These are phyloP conservation scores for Notoglanidium macrostoma DNA, from an alignment of 2,797 vertebrate species.

Conservation along the genomic window DNA sequence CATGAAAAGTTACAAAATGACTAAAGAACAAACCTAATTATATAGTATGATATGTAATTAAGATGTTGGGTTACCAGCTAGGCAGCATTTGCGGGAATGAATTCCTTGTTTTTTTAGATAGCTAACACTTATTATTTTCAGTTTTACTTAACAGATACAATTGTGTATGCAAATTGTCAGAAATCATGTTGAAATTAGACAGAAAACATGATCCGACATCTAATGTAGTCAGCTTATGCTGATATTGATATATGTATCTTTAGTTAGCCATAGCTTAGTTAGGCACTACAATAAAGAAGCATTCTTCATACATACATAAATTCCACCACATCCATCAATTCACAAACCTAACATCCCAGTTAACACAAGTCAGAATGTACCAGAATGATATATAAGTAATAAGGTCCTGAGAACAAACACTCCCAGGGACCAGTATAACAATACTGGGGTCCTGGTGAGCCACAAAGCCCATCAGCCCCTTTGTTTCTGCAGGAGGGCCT, in stretches of 20 bases:
- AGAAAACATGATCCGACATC: background rate
- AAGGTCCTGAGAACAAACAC: conserved; percentile 69
- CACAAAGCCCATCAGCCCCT: conserved; percentile 71
- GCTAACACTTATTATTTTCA: background rate
- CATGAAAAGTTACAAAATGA: background rate
- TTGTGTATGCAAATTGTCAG: too few relatives aligned
- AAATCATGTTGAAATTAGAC: background rate
- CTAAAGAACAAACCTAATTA: background rate
- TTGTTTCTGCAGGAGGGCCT: conserved; percentile 75
- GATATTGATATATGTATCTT: background rate
- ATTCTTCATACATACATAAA: background rate
- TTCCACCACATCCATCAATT: conserved; percentile 4
- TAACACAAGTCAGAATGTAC: conserved; percentile 50
- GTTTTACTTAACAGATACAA: background rate
- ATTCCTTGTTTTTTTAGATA: background rate
- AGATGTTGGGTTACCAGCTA: background rate
- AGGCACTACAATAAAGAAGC: background rate
- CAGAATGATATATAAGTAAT: conserved; percentile 47
- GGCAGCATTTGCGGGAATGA: background rate
- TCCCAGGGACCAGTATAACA: conserved; percentile 75
- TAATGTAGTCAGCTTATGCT: background rate
- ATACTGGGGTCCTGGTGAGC: conserved; percentile 72
- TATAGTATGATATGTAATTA: background rate
- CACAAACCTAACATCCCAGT: conserved; percentile 3
- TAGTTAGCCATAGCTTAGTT: background rate